These are phyloP conservation scores for Helostoma temminkii DNA, from an alignment of 2,797 vertebrate genomes.

Conservation along the genomic window DNA sequence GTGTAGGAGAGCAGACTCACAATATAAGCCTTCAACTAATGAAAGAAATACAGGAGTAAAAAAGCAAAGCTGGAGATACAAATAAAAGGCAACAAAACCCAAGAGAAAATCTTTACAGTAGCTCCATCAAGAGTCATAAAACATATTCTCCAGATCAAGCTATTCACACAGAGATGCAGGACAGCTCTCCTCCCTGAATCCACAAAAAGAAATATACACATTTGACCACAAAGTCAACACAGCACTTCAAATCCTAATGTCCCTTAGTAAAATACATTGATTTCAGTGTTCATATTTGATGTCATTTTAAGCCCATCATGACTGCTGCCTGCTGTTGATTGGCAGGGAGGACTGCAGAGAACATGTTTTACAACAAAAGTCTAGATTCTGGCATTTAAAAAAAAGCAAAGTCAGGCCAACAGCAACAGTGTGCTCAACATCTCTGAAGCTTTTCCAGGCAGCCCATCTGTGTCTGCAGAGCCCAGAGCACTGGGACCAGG, in stretches of 20 bases:
- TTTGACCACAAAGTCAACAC: slow-evolving; percentile 54
- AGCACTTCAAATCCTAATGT: slow-evolving; percentile 34
- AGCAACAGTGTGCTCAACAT: slow-evolving; percentile 69
- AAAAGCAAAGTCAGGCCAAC: slow-evolving; percentile 65
- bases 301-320: slow-evolving; percentile 37
- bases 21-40: slow-evolving; percentile 53
- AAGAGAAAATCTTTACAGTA: slow-evolving; percentile 61
- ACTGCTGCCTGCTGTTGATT: slow-evolving; percentile 57
- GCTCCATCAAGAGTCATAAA: slow-evolving; percentile 66
- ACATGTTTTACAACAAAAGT: slow-evolving; percentile 76
- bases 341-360: slow-evolving; percentile 51
- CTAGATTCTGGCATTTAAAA: slow-evolving; percentile 65
- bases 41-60: slow-evolving; percentile 60
- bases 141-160: slow-evolving; percentile 58
- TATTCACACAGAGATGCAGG: slow-evolving; percentile 52
- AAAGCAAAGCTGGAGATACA: slow-evolving; percentile 71
- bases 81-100: slow-evolving; percentile 71
- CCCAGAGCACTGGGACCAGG: slow-evolving; percentile 66
- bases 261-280: slow-evolving; percentile 43
- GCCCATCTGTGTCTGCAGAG: slow-evolving; percentile 66
- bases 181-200: slow-evolving; percentile 21
- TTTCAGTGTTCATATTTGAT: slow-evolving; percentile 53
- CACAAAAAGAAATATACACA: slow-evolving; percentile 52
- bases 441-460: slow-evolving; percentile 72
- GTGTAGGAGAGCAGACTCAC: slow-evolving; percentile 21